Percentiles rank a stretch among this genome's conserved stretches.
phyloP scores from a whole-genome alignment of 2,797 vertebrate species.

The Neosilurus mollespiculum region DNA sequence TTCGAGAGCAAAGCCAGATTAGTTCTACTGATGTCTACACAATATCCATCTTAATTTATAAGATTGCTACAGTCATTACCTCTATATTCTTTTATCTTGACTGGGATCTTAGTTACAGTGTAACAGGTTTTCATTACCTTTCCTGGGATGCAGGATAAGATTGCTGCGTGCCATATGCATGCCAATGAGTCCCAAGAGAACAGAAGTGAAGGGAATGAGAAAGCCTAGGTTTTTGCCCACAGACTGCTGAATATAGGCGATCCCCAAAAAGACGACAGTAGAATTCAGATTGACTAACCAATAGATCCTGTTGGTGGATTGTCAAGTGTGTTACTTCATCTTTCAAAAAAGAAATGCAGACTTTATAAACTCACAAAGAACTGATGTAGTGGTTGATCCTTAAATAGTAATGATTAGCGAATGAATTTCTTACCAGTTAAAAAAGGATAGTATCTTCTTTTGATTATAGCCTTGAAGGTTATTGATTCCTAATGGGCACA shows the following conservation, averaged over 20 bases:
- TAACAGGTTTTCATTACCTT: constrained; percentile 73
- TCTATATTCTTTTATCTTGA: neutral
- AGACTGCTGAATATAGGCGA: constrained; percentile 89
- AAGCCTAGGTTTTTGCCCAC: constrained; percentile 83
- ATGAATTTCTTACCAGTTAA: constrained; percentile 82
- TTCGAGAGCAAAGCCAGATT: neutral
- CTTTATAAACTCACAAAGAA: neutral
- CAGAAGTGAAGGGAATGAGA: constrained; percentile 87
- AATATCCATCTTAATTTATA: neutral
- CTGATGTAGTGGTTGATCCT: neutral
- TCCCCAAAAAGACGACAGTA: constrained; percentile 85
- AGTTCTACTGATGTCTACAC: neutral
- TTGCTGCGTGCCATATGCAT: constrained; percentile 85
- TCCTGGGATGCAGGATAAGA: constrained; percentile 83
- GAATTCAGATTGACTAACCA: constrained; percentile 89
- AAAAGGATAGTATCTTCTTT: constrained; percentile 83
- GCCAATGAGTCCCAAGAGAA: constrained; percentile 81
- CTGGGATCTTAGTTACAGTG: neutral
- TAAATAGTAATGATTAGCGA: neutral
- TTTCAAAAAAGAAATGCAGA: neutral
- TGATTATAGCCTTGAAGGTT: constrained; percentile 74
- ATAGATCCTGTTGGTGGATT: constrained; percentile 78
- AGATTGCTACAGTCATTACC: neutral
- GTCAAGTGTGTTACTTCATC: neutral
- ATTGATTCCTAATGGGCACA: constrained; percentile 83